These are phyloP conservation scores for Zonotrichia leucophrys DNA, from an alignment of 2,113 vertebrate species.

Conservation along the genomic window DNA sequence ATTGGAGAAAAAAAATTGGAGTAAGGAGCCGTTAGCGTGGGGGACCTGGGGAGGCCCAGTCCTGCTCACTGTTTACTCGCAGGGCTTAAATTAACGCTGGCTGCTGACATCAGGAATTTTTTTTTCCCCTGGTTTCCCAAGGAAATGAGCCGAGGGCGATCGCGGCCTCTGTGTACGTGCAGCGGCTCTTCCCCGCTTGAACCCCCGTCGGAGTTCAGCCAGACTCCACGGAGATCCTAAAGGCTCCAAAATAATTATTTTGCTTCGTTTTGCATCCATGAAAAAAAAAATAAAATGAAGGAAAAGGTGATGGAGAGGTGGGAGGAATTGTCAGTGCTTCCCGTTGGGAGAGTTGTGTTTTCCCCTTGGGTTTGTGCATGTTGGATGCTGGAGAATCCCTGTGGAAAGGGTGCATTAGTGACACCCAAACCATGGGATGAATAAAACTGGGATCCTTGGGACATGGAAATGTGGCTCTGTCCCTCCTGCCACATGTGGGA, in stretches of 20 bases:
- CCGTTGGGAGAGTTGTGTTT: fast-evolving
- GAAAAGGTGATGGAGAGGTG: not conserved
- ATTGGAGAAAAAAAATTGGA: not conserved
- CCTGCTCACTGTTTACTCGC: slow-evolving; percentile 14
- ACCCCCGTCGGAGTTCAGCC: not conserved
- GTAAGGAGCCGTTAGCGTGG: not conserved
- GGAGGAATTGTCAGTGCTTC: not conserved
- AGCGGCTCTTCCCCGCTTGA: not conserved
- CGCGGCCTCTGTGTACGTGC: not conserved
- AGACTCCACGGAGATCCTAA: not conserved
- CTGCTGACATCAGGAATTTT: slow-evolving; percentile 37
- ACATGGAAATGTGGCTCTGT: fast-evolving
- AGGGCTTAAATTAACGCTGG: slow-evolving; percentile 21
- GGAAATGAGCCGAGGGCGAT: not conserved
- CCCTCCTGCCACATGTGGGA: fast-evolving
- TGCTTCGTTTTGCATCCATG: fast-evolving
- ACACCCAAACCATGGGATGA: not conserved
- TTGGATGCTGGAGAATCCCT: not conserved
- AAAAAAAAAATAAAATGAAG: not conserved
- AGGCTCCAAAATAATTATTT: not conserved
- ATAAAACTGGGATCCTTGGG: fast-evolving
- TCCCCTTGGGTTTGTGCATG: fast-evolving
- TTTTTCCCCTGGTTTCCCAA: not conserved
- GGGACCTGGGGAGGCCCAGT: slow-evolving; percentile 27
- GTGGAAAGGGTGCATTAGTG: not conserved